Conservation (phyloP, 2,113 vertebrate species). For the Thunnus thynnus region DNA sequence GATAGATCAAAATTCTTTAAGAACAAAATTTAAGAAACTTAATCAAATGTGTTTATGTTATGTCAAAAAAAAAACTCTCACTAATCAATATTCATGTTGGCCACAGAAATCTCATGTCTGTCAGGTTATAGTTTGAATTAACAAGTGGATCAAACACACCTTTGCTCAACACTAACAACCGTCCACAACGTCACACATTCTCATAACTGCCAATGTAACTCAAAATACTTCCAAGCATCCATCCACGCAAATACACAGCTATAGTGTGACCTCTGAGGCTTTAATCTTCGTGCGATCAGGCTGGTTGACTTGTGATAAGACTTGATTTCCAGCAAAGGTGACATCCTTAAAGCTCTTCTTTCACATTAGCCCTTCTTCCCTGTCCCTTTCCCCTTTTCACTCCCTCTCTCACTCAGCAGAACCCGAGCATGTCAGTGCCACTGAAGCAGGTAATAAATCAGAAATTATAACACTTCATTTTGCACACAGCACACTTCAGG, state of each 20-base stretch:
- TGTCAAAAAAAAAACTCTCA: too few species aligned
- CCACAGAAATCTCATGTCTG: too few species aligned
- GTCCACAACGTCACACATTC: neutral
- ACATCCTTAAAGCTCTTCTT: constrained; percentile 37
- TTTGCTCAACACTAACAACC: neutral
- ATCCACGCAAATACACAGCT: neutral
- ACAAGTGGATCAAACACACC: neutral
- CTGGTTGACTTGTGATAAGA: neutral
- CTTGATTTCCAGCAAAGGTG: constrained; percentile 39
- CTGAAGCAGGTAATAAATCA: constrained; percentile 70
- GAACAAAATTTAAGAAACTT: too few species aligned
- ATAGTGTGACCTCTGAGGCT: constrained; percentile 20
- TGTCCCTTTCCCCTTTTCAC: neutral
- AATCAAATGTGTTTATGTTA: too few species aligned
- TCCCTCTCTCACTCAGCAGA: constrained; percentile 35
- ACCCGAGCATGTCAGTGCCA: constrained; percentile 48
- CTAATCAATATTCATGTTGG: too few species aligned
- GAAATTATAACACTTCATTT: constrained; percentile 62
- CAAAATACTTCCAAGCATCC: neutral
- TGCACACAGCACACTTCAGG: constrained; percentile 38
- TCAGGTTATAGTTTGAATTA: too few species aligned
- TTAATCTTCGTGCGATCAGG: constrained; percentile 22
- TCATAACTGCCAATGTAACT: neutral
- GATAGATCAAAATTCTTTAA: neutral
- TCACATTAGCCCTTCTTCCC: constrained; percentile 19